Conservation (phyloP, 2,888 invertebrate genomes). For the Micoletzkya japonica region DNA sequence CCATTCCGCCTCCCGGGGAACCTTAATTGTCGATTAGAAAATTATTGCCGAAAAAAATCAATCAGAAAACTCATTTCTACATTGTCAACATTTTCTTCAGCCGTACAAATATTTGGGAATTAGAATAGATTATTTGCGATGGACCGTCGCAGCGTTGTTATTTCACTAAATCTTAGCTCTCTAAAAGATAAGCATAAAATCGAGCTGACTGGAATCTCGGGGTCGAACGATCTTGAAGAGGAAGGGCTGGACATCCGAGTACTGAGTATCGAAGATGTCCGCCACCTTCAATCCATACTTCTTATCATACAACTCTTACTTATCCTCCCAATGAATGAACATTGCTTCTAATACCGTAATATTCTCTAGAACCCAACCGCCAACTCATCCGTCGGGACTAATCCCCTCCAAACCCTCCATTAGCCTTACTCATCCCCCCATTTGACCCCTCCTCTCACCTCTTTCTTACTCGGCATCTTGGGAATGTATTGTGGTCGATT, state of each 20-base stretch:
- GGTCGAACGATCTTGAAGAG: constrained; percentile 79
- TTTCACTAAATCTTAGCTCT: too few species aligned
- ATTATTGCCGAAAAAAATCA: neutral
- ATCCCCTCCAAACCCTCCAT: neutral
- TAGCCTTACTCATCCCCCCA: neutral
- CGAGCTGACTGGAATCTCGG: constrained; percentile 35
- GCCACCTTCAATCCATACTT: constrained; percentile 75
- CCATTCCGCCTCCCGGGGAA: constrained; percentile 7
- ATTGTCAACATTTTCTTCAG: too few species aligned
- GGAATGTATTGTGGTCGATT: constrained; percentile 94
- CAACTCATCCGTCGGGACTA: too few species aligned
- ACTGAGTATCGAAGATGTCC: constrained; percentile 89
- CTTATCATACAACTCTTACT: neutral
- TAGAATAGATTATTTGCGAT: too few species aligned
- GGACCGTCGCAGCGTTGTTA: too few species aligned
- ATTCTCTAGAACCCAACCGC: too few species aligned
- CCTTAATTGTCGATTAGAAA: neutral
- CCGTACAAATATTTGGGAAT: too few species aligned
- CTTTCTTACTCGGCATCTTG: constrained; percentile 68
- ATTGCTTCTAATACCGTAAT: neutral
- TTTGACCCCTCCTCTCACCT: neutral
- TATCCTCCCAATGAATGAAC: neutral
- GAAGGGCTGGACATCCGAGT: constrained; percentile 92
- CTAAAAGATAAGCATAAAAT: too few species aligned
- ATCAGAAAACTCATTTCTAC: neutral